phyloP scores from a whole-genome alignment of 1,140 invertebrate species.

The Gryllus bimaculatus region DNA sequence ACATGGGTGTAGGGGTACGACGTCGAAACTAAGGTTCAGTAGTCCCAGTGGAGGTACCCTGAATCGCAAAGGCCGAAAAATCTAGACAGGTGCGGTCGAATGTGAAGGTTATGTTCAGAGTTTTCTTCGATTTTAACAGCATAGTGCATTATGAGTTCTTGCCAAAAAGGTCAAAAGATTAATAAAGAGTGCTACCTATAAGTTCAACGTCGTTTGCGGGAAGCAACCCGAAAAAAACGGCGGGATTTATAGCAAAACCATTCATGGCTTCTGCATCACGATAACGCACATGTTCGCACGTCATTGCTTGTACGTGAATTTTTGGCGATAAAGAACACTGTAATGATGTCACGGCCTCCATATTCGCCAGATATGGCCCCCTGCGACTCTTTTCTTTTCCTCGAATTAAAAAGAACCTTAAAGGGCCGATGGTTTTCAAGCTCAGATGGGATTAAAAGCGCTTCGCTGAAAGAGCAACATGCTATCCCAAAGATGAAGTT shows the following conservation, averaged over 20 bases:
- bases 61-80: conserved; percentile 9
- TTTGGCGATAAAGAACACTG: conserved; percentile 27
- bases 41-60: conserved; percentile 8
- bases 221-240: no score
- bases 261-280: conserved; percentile 33
- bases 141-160: no score
- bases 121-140: no score
- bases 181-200: no score
- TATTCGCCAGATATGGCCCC: conserved; percentile 5
- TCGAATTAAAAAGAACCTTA: no score
- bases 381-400: neutral
- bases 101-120: no score
- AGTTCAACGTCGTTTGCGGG: no score
- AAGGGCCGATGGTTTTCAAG: no score
- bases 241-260: conserved; percentile 30
- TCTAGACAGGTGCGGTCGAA: no score
- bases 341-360: conserved; percentile 26
- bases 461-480: no score
- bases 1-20: conserved; percentile 7
- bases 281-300: conserved; percentile 29
- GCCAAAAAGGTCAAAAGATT: no score
- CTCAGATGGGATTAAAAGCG: neutral
- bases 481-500: neutral
- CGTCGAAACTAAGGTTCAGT: conserved; percentile 6
- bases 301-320: conserved; percentile 25